Evolutionary conservation across 2,797 vertebrate genomes (phyloP), one percentile per base, ranked within the genome.

Genomic region (Lithobates pipiens): DNA sequence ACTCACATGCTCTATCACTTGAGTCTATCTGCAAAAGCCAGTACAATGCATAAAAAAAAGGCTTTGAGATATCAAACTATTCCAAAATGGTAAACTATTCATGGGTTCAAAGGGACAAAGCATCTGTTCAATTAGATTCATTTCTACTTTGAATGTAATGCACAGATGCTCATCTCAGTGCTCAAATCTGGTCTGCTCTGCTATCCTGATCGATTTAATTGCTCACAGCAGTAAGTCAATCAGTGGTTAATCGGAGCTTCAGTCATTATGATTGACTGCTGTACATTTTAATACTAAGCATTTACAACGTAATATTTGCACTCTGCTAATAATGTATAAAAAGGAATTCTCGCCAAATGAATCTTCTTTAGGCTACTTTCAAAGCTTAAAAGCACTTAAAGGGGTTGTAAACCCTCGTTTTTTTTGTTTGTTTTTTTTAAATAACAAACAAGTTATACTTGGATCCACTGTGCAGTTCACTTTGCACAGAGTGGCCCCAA

Each of bases 111-210:
- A 82, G 80, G 72, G 80, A 82, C 80, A 82, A 82, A 82, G 70
- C 80, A 82, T 82, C 80, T 82, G 80, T 82, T 82, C 54, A 74
- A 82, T 82, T 82, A 42, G 34, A 74, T 74, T 73, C 54, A 44
- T 73, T 81, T 74, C 69, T 57, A 63, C 70, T 74, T 32, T 18
- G 54, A 72, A 65, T 25, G 70, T 39, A 74, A 65, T 82, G 70
- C 80, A 82, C 80, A 82, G 80, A 82, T 82, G 80, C 80, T 82
- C 70, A 82, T 82, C 54, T 18, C 70, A 74, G 70, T 82, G 70
- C 80, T 65, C 50, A 65, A 82, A 73, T 82, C 80, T 82, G 80
- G n/a, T 74, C 80, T 82, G n/a, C 80, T 61, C 70, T 82, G 54
- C 70, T 74, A 63, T 27, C 69, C 70, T 73, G 69, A 82, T 82